Evolutionary conservation across 2,888 invertebrate genomes (phyloP).

Genomic region (Drosophila helvetica): DNA sequence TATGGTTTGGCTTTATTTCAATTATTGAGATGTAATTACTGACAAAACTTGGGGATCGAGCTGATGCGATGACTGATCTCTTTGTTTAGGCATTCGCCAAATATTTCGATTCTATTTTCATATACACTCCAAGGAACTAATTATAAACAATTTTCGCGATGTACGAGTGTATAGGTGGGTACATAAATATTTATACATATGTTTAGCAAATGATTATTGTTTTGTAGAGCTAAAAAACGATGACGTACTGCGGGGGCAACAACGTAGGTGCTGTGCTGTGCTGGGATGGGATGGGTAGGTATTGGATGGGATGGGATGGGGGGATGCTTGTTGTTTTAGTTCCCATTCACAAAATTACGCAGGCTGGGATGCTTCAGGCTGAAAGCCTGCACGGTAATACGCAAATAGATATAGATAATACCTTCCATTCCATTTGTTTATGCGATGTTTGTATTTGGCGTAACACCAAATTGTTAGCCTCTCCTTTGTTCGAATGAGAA

Average conservation of each 20-base stretch:
- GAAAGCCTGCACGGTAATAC: slow-evolving; percentile 34
- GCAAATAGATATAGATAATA: slow-evolving; percentile 31
- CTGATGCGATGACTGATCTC: slow-evolving; percentile 20
- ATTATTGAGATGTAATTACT: slow-evolving; percentile 18
- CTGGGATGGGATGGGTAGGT: slow-evolving; percentile 17
- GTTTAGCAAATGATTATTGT: slow-evolving; percentile 64
- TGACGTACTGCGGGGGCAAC: slow-evolving; percentile 54
- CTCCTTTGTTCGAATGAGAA: slow-evolving; percentile 35
- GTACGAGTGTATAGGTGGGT: slow-evolving; percentile 20
- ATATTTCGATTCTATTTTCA: slow-evolving; percentile 60
- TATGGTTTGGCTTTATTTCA: slow-evolving; percentile 7
- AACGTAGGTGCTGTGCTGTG: slow-evolving; percentile 18
- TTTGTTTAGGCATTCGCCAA: slow-evolving; percentile 43
- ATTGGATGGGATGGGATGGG: slow-evolving; percentile 15
- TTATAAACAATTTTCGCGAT: slow-evolving; percentile 60
- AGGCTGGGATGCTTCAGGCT: slow-evolving; percentile 28
- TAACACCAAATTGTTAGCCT: slow-evolving; percentile 29
- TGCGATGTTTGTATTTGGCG: slow-evolving; percentile 36
- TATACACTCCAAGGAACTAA: slow-evolving; percentile 56
- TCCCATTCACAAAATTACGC: slow-evolving; percentile 69
- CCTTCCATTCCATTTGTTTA: slow-evolving; percentile 45
- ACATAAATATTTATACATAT: slow-evolving; percentile 13
- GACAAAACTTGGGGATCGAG: too few relatives aligned
- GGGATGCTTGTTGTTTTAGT: slow-evolving; percentile 38
- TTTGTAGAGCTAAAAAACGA: slow-evolving; percentile 53